Conservation (phyloP, 2,888 invertebrate species). For the Cecidostiba fungosa region DNA sequence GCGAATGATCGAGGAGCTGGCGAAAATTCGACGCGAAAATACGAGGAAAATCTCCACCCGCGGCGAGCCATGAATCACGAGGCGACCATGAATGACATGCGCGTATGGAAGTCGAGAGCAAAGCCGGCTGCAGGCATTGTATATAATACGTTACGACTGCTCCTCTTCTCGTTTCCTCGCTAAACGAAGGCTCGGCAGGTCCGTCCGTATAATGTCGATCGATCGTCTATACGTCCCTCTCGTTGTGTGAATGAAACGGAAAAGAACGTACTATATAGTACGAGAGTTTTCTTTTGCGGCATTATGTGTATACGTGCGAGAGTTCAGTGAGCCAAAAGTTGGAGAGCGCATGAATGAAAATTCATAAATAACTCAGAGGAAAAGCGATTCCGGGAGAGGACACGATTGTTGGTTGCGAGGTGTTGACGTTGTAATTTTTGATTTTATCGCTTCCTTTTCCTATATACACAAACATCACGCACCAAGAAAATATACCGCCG, state of each 20-base stretch:
- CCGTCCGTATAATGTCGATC: constrained; percentile 30
- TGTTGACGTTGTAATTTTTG: constrained; percentile 36
- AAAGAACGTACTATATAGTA: neutral
- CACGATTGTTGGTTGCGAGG: constrained; percentile 4
- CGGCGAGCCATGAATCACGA: constrained; percentile 43
- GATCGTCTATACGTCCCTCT: constrained; percentile 15
- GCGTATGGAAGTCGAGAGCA: constrained; percentile 31
- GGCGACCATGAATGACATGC: constrained; percentile 35
- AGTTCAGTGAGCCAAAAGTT: neutral
- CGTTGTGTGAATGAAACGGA: constrained; percentile 29
- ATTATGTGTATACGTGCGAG: neutral
- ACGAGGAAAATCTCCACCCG: constrained; percentile 19
- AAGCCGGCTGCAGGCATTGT: neutral
- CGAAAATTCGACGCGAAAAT: constrained; percentile 50
- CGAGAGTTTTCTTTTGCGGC: neutral
- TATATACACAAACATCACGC: too few relatives aligned
- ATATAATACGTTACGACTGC: neutral
- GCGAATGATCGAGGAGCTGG: constrained; percentile 33
- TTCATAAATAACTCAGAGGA: constrained; percentile 31
- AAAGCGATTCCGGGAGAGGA: constrained; percentile 14
- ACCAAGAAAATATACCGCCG: too few relatives aligned
- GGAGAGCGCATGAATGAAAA: constrained; percentile 34
- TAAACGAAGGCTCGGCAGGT: constrained; percentile 25
- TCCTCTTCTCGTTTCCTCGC: constrained; percentile 31
- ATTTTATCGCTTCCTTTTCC: neutral